Percentiles rank a stretch among this genome's conserved stretches.
These are phyloP conservation scores for Chrysemys picta DNA, from an alignment of 2,113 vertebrate genomes.

Conservation along the genomic window DNA sequence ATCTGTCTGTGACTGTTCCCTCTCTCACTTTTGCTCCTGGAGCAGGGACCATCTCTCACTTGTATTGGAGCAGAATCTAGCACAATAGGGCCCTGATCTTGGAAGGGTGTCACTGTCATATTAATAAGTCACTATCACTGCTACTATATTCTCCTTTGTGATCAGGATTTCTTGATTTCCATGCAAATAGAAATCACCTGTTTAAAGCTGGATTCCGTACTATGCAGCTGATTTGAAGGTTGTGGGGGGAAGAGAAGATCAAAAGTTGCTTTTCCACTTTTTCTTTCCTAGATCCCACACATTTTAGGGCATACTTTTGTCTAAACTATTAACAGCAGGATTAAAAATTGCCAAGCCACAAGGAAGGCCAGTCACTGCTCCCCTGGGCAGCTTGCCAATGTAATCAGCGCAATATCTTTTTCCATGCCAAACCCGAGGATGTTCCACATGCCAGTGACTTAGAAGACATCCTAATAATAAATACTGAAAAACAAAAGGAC, in stretches of 20 bases:
- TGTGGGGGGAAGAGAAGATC: background rate
- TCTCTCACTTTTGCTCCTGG: background rate
- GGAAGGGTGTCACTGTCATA: background rate
- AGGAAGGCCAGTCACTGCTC: constrained; percentile 12
- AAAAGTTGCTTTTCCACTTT: background rate
- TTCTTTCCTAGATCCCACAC: background rate
- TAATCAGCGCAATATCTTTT: background rate
- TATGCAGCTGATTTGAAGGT: background rate
- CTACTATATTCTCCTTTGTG: background rate
- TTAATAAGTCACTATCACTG: background rate
- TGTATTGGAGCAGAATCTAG: background rate
- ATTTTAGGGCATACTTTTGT: constrained; percentile 13
- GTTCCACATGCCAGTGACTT: background rate
- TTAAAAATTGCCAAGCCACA: constrained; percentile 6
- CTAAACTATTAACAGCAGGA: background rate
- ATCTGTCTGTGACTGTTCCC: background rate
- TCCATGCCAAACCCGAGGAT: background rate
- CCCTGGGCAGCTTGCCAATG: background rate
- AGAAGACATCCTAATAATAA: background rate
- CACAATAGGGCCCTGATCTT: too few relatives aligned
- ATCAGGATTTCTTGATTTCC: background rate
- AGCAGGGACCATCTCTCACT: background rate
- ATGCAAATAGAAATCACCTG: background rate
- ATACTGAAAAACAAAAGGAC: constrained; percentile 10
- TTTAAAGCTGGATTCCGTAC: background rate